Base-by-base conservation (phyloP, 35 echinoderm and acorn worm genomes). In the Ptychodera flava region DNA sequence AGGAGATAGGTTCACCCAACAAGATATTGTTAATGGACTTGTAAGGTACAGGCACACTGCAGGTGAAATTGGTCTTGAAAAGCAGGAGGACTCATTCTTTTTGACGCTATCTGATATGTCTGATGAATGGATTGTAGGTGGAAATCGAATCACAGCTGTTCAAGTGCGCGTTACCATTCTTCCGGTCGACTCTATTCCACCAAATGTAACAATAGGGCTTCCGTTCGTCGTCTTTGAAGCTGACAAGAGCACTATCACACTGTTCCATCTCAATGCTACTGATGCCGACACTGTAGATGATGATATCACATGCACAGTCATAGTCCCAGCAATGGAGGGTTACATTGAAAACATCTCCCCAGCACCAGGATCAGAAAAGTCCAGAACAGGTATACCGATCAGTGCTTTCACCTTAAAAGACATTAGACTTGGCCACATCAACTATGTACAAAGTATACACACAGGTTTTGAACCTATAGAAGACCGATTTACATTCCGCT, bases 71-170 rank as follows among this genome's bases (percentile, higher is more conserved):
- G 96, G 96, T 10, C 91, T 91, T 45, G 85, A 82, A 16, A 99
- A 91, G 32, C 86, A 88, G n/a, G 83, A 84, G 6, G 96, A 99
- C 38, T 92, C 92, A 0, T 99, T 99, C 85, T 94, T 94, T 35
- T 86, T 99, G 35, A 99, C 96, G 30, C 84, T 99, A 32, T 99
- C 96, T 85, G 96, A 99, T 77, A 99, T 99, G 96, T 94, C 96
- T 79, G 88, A 94, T 91, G 90, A 94, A 77, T 99, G 88, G 82
- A 88, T 99, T 77, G 31, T 87, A 76, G 92, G 91, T 29, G 93
- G 91, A 38, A 99, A 94, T 31, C 83, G 88, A n/a, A 94, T 99
- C 83, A 99, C 90, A 34, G 88, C 94, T 35, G 89, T 99, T 76
- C 90, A 94, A 78, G 96, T 99, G 15, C 86, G 33, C 80, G 96